These are phyloP conservation scores for Leptinotarsa peninsularis DNA, from an alignment of 2,888 invertebrate species.

Conservation along the genomic window DNA sequence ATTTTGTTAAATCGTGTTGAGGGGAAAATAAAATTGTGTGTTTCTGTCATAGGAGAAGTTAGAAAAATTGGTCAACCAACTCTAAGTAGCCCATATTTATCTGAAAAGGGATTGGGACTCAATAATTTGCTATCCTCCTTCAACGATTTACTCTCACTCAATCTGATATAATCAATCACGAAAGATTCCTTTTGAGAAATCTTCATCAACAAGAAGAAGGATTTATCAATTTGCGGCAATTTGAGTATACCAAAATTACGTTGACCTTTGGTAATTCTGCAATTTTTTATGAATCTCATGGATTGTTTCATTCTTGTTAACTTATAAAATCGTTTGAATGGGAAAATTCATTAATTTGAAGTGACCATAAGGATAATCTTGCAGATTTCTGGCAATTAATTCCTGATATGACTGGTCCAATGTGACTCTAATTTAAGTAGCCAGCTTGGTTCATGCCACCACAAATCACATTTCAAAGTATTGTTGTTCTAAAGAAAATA, in stretches of 20 bases:
- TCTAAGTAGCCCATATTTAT: constrained; percentile 36
- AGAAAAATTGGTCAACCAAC: constrained; percentile 40
- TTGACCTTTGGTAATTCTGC: not conserved
- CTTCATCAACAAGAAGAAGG: constrained; percentile 3
- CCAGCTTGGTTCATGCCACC: constrained; percentile 43
- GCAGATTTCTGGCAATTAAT: too few relatives aligned
- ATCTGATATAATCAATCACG: not conserved
- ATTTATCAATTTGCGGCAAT: not conserved
- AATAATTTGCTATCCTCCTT: constrained; percentile 29
- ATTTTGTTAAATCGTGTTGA: constrained; percentile 41
- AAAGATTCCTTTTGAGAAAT: constrained; percentile 25
- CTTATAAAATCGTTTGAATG: constrained; percentile 22
- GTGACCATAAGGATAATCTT: not conserved
- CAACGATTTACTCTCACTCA: not conserved
- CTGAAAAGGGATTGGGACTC: constrained; percentile 40
- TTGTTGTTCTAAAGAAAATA: too few relatives aligned
- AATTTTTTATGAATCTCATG: constrained; percentile 11
- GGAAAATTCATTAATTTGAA: not conserved
- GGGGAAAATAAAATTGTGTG: constrained; percentile 42
- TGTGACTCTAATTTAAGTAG: constrained; percentile 5
- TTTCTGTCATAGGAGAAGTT: constrained; percentile 40
- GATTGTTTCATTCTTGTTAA: not conserved
- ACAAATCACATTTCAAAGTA: constrained; percentile 22
- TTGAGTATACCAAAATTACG: not conserved
- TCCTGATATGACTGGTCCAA: constrained; percentile 22